Base-by-base conservation (phyloP, 2,888 invertebrate genomes). In the Drosophila bunnanda region DNA sequence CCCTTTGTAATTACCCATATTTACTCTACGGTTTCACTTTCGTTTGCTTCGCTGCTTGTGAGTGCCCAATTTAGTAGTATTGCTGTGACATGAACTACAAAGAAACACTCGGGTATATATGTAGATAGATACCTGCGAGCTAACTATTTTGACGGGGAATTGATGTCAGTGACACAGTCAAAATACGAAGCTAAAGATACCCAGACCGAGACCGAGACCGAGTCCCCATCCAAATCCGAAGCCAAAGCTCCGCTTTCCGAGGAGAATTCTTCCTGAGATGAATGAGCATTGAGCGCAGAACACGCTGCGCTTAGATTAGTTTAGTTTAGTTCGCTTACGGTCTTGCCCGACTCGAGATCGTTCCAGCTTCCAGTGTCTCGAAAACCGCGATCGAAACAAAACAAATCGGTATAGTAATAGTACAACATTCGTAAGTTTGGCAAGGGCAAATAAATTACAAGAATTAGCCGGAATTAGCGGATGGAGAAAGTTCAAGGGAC, bases 131-230 rank as follows among this genome's bases (percentile, higher is more conserved):
- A 66, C 62, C 62, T 62, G 43, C 13, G 7, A 48, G 38, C 25
- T 30, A 54, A n/a, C 69, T 69, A 53, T 54, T 71, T 71, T 30
- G 38, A 57, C 53, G 66, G 67, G 68, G 78, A 84, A 88, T 85
- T 82, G 85, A 82, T 82, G 89, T 88, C 89, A 88, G 78, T 86
- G 76, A 74, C 87, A 77, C 74, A 80, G 67, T 80, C 74, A 57
- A 79, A 56, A 59, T 20, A 30, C 44, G 57, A 25, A 30, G 38
- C 25, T 22, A 36, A 39, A 48, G 22, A 55, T 32, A 12, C 32
- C 4, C 6, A 25, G 30, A 30, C 46, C 46, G 46, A 53, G 15
- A 38, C 12, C 39, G n/a, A n/a, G n/a, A n/a, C n/a, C n/a, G n/a
- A n/a, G n/a, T n/a, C n/a, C n/a, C n/a, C n/a, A n/a, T n/a, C 25